These are phyloP conservation scores for Cliona cf. orientalis DNA, from an alignment of 37 sponge, comb jelly and placozoan genomes.

Conservation along the genomic window DNA sequence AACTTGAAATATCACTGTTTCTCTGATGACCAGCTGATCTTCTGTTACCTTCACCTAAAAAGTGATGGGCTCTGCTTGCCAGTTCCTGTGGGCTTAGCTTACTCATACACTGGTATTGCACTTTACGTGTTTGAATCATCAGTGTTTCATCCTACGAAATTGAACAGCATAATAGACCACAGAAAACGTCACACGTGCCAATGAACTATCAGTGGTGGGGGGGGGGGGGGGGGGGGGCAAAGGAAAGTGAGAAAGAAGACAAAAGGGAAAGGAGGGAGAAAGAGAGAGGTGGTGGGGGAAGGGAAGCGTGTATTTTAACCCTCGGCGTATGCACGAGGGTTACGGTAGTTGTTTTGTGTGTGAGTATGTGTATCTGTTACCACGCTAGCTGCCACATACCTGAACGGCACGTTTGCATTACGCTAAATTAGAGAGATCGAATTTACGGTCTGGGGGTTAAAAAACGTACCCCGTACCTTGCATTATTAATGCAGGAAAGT, in stretches of 20 bases:
- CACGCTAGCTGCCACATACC: too few relatives aligned
- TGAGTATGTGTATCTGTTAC: too few relatives aligned
- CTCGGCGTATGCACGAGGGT: too few relatives aligned
- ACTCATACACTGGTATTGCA: conserved; percentile 71
- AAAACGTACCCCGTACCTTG: neutral
- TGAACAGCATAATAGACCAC: too few relatives aligned
- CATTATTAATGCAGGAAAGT: neutral
- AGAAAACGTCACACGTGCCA: too few relatives aligned
- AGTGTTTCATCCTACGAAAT: conserved; percentile 61
- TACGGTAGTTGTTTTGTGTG: too few relatives aligned
- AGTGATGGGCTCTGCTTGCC: conserved; percentile 41
- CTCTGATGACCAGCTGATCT: neutral
- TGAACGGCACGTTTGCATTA: conserved; percentile 48
- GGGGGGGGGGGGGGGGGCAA: too few relatives aligned
- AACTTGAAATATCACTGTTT: neutral
- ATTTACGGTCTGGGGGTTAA: conserved; percentile 42
- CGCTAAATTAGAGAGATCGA: conserved; percentile 3
- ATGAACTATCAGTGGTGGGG: too few relatives aligned
- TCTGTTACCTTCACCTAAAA: conserved; percentile 38
- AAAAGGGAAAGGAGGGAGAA: too few relatives aligned
- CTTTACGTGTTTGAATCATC: conserved; percentile 58
- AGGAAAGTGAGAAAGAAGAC: too few relatives aligned
- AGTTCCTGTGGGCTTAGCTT: conserved; percentile 58
- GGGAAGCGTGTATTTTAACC: too few relatives aligned
- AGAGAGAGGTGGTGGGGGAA: too few relatives aligned